Percentiles rank a stretch among this genome's conserved stretches.
Conservation (phyloP, 2,113 vertebrate species). For the Caranx ignobilis region DNA sequence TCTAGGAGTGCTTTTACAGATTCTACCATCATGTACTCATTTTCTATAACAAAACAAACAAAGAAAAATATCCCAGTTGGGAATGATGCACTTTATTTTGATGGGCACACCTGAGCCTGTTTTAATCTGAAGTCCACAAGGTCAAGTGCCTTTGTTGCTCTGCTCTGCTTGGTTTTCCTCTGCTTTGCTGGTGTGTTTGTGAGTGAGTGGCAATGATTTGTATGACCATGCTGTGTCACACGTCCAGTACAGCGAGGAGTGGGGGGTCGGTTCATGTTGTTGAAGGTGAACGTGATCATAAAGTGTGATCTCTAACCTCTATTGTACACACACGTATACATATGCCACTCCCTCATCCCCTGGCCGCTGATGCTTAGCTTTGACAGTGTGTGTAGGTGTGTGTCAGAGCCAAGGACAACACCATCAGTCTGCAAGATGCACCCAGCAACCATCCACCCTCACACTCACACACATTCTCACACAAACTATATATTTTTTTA, state of each 20-base stretch:
- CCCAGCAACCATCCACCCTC: conserved; percentile 57
- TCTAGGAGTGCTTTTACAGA: not conserved
- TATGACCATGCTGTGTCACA: conserved; percentile 32
- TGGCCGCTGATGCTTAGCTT: conserved; percentile 68
- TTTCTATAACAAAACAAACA: conserved; percentile 36
- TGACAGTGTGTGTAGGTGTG: conserved; percentile 78
- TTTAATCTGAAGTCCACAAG: conserved; percentile 56
- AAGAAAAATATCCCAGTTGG: conserved; percentile 32
- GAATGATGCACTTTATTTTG: conserved; percentile 43
- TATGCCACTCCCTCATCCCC: conserved; percentile 61
- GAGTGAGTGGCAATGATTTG: conserved; percentile 46
- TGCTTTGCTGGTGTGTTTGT: conserved; percentile 13
- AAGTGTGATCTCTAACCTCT: conserved; percentile 73
- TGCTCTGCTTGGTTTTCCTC: conserved; percentile 16
- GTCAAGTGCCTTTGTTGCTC: conserved; percentile 44
- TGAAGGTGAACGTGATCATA: conserved; percentile 74
- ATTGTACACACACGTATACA: conserved; percentile 40
- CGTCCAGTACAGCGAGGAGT: conserved; percentile 3
- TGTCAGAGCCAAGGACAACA: conserved; percentile 79
- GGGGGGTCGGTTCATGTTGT: conserved; percentile 28
- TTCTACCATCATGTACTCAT: not conserved
- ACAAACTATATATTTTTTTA: conserved; percentile 51
- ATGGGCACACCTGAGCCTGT: conserved; percentile 47
- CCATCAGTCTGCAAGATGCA: conserved; percentile 75
- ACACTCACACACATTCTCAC: conserved; percentile 34